Evolutionary conservation across 2,888 invertebrate species (phyloP), one percentile per base, ranked within the genome.

Genomic region (Chymomyza amoena): DNA sequence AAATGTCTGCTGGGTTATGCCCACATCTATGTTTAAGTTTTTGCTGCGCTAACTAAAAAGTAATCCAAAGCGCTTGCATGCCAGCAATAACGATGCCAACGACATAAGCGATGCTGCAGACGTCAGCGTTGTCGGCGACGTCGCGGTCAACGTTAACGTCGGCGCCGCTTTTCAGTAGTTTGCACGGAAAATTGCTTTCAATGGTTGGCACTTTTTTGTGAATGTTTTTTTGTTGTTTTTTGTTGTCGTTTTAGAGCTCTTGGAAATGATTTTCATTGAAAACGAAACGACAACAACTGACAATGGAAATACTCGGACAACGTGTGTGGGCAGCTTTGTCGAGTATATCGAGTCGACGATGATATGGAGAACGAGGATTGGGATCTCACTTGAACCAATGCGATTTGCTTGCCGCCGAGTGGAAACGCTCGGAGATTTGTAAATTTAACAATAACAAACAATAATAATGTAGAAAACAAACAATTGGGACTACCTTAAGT

Each of bases 191-290:
- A 77, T 77, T 74, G 82, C 60, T 74, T 76, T 65, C 57, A 61
- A 63, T 71, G 56, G 63, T 73, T 66, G 50, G 16, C 80, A 7
- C n/a, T 61, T 61, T 20, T 45, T 45, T 66, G 69, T 16, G 16
- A 59, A 69, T 72, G 66, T 72, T 77, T 79, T 75, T 81, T 54
- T n/a, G 54, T 54, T 15, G 20, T 18, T 54, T 18, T 18, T 5
- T 10, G 15, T 45, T 45, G 13, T 45, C 20, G 15, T 45, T 45
- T 45, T 45, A 45, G 39, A 25, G 57, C 18, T 20, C 84, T 74
- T 81, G 87, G 75, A 87, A 83, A 83, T 76, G 69, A 76, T 80
- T 82, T 83, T 78, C 83, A 85, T 80, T 85, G 83, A 75, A 70
- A 80, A 71, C 76, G 70, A 71, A 61, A 63, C 73, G 74, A 74